Evolutionary conservation across 2,113 vertebrate genomes (phyloP), one percentile per base, ranked within the genome.

Genomic region (Phalacrocorax aristotelis): DNA sequence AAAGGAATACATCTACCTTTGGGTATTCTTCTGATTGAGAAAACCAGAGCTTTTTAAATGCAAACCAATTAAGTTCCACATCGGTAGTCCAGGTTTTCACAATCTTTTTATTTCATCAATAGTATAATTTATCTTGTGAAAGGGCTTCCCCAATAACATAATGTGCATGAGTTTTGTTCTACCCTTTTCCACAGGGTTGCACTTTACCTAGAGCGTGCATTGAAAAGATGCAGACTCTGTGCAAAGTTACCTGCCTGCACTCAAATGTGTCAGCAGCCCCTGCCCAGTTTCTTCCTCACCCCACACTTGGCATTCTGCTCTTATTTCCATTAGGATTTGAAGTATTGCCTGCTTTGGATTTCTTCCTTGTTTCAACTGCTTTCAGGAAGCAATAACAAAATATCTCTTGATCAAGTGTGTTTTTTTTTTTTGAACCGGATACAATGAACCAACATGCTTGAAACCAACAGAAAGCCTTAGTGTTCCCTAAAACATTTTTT

Each of bases 181-280:
- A 7, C 11, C 17, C 27, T 52, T 84, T 48, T 57, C 22, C 22
- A 23, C 12, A n/a, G 49, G 38, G 26, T 7, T 58, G 13, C 32
- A 10, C 27, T 79, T 75, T 23, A 57, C 19, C 22, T 70, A 13
- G 15, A 54, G 18, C 0, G 3, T 8, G 32, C 25, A 32, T 78
- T 0, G 1, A 32, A 44, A 71, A 51, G 69, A 40, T n/a, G 23
- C 6, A 0, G 7, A 13, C 36, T 40, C 36, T 32, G 23, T 68
- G 36, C 20, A 46, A 34, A 32, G n/a, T 36, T 68, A 40, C n/a
- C 70, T 57, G 40, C 44, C 48, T 65, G 51, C 58, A 25, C 34
- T 29, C 52, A 16, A 25, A 20, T 25, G 8, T 13, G 13, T 36
- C 26, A 57, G 30, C 26, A 57, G 30, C 20, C 23, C 26, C 49